Conservation (phyloP, 2,113 vertebrate genomes). For the Ibidorhyncha struthersii region DNA sequence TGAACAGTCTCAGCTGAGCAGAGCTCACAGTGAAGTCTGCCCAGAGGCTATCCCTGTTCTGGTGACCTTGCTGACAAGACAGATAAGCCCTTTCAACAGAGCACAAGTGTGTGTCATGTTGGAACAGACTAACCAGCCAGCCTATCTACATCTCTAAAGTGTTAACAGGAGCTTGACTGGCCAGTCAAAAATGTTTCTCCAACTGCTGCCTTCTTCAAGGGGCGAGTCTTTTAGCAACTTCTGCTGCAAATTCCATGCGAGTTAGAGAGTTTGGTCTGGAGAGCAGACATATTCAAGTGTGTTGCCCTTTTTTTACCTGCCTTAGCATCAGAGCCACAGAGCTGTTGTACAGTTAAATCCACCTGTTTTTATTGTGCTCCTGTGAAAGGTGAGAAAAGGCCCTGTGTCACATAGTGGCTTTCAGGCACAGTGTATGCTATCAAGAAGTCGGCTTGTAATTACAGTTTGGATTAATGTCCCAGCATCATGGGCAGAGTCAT, state of each 20-base stretch:
- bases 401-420: background rate
- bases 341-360: background rate
- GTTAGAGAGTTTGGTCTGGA: background rate
- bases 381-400: background rate
- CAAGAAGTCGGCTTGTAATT: background rate
- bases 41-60: background rate
- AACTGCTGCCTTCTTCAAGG: background rate
- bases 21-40: background rate
- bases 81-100: constrained; percentile 55
- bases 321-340: background rate
- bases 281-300: background rate
- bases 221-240: background rate
- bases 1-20: background rate
- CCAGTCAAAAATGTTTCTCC: constrained; percentile 2
- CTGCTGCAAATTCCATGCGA: background rate
- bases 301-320: background rate
- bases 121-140: background rate
- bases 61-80: background rate
- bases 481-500: background rate
- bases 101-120: constrained; percentile 3
- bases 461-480: background rate
- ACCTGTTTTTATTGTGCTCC: background rate
- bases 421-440: background rate
- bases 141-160: background rate
- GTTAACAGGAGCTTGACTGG: constrained; percentile 53